Evolutionary conservation across 2,888 invertebrate species (phyloP), one percentile per base, ranked within the genome.

Genomic region (Harpalus rubripes): DNA sequence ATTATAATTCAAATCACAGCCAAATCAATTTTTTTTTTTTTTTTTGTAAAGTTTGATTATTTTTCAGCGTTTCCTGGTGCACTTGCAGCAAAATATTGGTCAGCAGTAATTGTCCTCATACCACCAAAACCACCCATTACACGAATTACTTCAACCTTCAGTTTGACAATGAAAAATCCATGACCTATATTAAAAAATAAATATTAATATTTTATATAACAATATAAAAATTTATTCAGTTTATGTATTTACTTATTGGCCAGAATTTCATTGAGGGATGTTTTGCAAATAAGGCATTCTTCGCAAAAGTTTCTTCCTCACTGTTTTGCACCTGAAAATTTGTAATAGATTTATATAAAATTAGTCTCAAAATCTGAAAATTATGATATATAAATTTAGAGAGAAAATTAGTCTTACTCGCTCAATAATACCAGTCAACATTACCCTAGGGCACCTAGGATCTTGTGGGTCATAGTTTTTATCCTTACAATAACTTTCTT

Each of bases 61-160:
- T 32, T 32, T 32, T 32, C 32, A 0, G 32, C 2, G 32, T 32
- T 32, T 32, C 0, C 32, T 32, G 32, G 32, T 0, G 32, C 32
- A 4, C 32, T 32, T 32, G 93, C 92, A 0, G 92, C 91, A 85
- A 94, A 92, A 88, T 96, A 96, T 86, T 96, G 95, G 16, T 92
- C 90, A 0, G 94, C 91, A 0, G 92, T 90, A 15, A 96, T 94
- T 89, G 93, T 93, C 87, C 94, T 94, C 15, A 96, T 95, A 1
- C 97, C 96, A 1, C 97, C 97, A 90, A 96, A 97, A 90, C 93
- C 95, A 89, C 97, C 96, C 87, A 97, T 91, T 87, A 97, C 94
- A 10, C 93, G 94, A 83, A 97, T 95, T 87, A 95, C 93, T 44
- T 92, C 91, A 74, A 97, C 95, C 87, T 95, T 93, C 88, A 97